Evolutionary conservation across 1,140 invertebrate species (phyloP).

Genomic region (Trigoniulus corallinus): DNA sequence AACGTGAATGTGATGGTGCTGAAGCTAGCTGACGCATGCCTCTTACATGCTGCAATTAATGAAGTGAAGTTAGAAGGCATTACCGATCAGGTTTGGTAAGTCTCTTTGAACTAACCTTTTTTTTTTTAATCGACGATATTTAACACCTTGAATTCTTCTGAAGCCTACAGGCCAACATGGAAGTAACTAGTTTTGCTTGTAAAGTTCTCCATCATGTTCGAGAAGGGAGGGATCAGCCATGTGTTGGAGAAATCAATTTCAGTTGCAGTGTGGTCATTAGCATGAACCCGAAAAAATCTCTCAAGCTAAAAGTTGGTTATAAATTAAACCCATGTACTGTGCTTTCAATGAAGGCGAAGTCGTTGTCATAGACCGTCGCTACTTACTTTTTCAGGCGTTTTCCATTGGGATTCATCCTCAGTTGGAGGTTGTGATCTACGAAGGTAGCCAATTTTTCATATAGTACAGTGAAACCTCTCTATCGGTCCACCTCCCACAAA

Average conservation of each 20-base stretch:
- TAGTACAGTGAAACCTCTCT: no score
- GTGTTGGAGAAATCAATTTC: constrained; percentile 21
- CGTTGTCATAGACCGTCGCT: neutral
- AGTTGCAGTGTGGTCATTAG: constrained; percentile 15
- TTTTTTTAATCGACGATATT: constrained; percentile 9
- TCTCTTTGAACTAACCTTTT: constrained; percentile 4
- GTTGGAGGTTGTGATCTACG: constrained; percentile 11
- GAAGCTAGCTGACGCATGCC: constrained; percentile 42
- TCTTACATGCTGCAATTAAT: constrained; percentile 52
- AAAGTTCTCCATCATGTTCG: constrained; percentile 25
- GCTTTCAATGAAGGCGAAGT: no score
- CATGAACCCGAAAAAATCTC: constrained; percentile 19
- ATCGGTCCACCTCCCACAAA: no score
- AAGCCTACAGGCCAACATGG: constrained; percentile 3
- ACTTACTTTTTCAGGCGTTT: constrained; percentile 10
- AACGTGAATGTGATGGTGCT: constrained; percentile 59
- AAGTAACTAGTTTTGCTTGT: constrained; percentile 21
- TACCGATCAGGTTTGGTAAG: constrained; percentile 31
- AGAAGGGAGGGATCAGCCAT: no score
- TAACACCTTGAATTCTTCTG: constrained; percentile 4
- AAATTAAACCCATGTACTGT: constrained; percentile 1
- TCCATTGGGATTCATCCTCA: constrained; percentile 15
- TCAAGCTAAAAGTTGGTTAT: neutral
- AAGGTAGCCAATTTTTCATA: no score
- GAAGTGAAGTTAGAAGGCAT: constrained; percentile 61